These are phyloP conservation scores for Parnassius smintheus DNA, from an alignment of 2,888 invertebrate species.

Conservation along the genomic window DNA sequence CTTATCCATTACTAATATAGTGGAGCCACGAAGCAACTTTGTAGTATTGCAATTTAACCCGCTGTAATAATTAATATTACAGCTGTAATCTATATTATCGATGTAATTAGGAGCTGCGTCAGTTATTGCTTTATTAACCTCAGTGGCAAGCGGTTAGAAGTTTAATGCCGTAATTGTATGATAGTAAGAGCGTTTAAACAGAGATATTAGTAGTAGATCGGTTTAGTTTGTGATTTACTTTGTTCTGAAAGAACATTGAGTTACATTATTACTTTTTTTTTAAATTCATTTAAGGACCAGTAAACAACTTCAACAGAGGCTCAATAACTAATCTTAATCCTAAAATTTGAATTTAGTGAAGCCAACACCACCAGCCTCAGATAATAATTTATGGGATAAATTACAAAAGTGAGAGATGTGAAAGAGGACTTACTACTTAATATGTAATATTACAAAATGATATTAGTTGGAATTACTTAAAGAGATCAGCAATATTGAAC, in stretches of 20 bases:
- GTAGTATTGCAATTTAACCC: slow-evolving; percentile 14
- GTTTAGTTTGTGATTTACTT: not conserved
- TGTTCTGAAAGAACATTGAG: not conserved
- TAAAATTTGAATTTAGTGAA: too few species aligned
- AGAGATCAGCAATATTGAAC: too few species aligned
- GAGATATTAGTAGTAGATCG: not conserved
- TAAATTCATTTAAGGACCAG: too few species aligned
- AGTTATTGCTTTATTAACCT: slow-evolving; percentile 38
- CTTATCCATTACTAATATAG: slow-evolving; percentile 13
- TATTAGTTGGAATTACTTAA: too few species aligned
- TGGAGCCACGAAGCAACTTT: slow-evolving; percentile 9
- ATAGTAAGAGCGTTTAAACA: not conserved
- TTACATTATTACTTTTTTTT: not conserved
- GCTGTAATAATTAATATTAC: slow-evolving; percentile 35
- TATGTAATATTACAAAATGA: too few species aligned
- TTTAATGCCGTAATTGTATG: slow-evolving; percentile 19
- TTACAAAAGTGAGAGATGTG: too few species aligned
- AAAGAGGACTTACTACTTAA: too few species aligned
- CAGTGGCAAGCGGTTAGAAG: slow-evolving; percentile 16
- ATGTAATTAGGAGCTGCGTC: slow-evolving; percentile 40
- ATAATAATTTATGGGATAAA: too few species aligned
- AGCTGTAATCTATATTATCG: slow-evolving; percentile 38
- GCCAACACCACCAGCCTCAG: too few species aligned
- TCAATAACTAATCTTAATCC: too few species aligned
- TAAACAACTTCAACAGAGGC: too few species aligned